Percentiles rank a stretch among this genome's conserved stretches.
phyloP scores from a whole-genome alignment of 2,888 invertebrate species.

The Andricus quercusramuli region DNA sequence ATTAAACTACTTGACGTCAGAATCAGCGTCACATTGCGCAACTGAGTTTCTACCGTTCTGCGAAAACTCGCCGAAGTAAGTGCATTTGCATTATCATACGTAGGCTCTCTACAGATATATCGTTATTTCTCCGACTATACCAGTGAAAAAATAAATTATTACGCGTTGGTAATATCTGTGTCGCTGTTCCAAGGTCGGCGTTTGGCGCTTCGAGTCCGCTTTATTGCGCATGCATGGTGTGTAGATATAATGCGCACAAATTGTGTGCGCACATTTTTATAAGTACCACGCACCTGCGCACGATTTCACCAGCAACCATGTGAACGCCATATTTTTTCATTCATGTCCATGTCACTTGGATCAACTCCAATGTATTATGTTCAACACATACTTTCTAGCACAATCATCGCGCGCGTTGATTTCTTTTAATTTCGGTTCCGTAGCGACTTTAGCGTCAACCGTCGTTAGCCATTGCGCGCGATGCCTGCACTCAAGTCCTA shows the following conservation, averaged over 20 bases:
- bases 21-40: constrained; percentile 34
- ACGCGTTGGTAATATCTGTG: constrained; percentile 74
- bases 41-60: constrained; percentile 58
- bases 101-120: constrained; percentile 70
- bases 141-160: constrained; percentile 79
- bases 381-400: constrained; percentile 23
- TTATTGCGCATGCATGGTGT: constrained; percentile 35
- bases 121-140: constrained; percentile 69
- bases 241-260: neutral
- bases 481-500: neutral
- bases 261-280: neutral
- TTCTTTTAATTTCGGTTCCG: neutral
- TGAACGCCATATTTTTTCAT: constrained; percentile 20
- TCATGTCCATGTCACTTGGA: constrained; percentile 15
- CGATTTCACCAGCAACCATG: constrained; percentile 27
- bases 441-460: neutral
- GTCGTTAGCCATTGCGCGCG: neutral
- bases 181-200: constrained; percentile 57
- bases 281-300: constrained; percentile 32
- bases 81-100: constrained; percentile 76
- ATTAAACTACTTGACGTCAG: constrained; percentile 38
- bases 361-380: neutral
- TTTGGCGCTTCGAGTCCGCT: constrained; percentile 8
- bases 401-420: neutral
- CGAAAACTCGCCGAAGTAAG: constrained; percentile 71